Evolutionary conservation across 2,113 vertebrate species (phyloP), one percentile per base, ranked within the genome.

Genomic region (Gymnogyps californianus): DNA sequence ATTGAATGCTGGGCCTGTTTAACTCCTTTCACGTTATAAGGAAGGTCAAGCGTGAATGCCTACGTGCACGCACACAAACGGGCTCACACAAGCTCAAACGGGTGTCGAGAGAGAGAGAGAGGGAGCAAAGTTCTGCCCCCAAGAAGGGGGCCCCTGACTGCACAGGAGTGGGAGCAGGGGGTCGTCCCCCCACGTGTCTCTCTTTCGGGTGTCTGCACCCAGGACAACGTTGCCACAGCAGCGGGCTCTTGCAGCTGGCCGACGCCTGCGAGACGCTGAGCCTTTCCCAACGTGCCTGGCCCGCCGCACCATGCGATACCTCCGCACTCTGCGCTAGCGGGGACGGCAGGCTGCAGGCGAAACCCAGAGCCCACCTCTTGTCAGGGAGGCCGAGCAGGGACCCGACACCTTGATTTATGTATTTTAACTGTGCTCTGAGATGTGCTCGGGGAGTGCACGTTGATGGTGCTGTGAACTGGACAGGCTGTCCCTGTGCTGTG

Each of bases 161-260:
- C 17, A 16, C 12, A 8, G 24, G 21, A 4, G 26, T 13, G 36
- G 38, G 40, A 89, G 6, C 8, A 10, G 13, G 21, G 40, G 16
- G 3, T 38, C 17, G 21, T 51, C 7, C 6, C 16, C 18, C 2
- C 4, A 0, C 0, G 1, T 0, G 2, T 32, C 38, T 55, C 36
- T 64, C 4, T 16, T 66, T 44, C 0, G 21, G n/a, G 54, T 52
- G 16, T 19, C 75, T 69, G n/a, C 7, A 29, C 42, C 28, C 74
- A 36, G 25, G 21, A 28, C 42, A 31, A 1, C 4, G 1, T 3
- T 16, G 55, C 38, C 16, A 8, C 44, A 52, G 49, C 69, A 57
- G 66, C 0, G 10, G 28, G 36, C 28, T n/a, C 44, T 31, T 13
- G 57, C 57, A 18, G 47, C 66, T 19, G 64, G 24, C 3, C 1